phyloP scores from a whole-genome alignment of 2,113 vertebrate species.

The Oreochromis niloticus region DNA sequence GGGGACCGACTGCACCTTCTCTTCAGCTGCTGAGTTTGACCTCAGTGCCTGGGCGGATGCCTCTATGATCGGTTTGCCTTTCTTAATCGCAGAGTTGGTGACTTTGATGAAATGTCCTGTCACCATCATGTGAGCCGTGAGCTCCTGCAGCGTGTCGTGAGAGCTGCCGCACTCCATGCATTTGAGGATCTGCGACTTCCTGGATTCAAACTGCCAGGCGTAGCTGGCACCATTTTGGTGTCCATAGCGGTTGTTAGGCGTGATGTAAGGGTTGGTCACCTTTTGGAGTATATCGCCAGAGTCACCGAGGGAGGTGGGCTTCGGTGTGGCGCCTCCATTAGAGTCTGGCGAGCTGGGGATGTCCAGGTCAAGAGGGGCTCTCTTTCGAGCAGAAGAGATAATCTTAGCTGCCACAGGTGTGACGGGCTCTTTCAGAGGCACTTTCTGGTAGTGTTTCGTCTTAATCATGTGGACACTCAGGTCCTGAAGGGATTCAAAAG shows the following conservation, averaged over 20 bases:
- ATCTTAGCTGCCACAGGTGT: slow-evolving; percentile 95
- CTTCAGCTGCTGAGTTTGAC: slow-evolving; percentile 74
- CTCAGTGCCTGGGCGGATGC: slow-evolving; percentile 72
- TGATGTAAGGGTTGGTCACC: slow-evolving; percentile 91
- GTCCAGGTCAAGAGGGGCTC: slow-evolving; percentile 86
- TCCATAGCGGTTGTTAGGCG: slow-evolving; percentile 93
- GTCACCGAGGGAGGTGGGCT: slow-evolving; percentile 75
- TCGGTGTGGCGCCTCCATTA: slow-evolving; percentile 87
- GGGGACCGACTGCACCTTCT: slow-evolving; percentile 95
- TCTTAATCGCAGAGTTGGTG: slow-evolving; percentile 97
- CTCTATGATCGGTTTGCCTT: slow-evolving; percentile 93
- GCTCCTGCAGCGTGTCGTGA: slow-evolving; percentile 93
- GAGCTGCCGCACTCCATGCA: slow-evolving; percentile 99
- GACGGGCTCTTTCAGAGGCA: slow-evolving; percentile 99
- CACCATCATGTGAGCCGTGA: slow-evolving; percentile 99
- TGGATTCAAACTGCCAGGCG: slow-evolving; percentile 97
- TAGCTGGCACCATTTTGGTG: slow-evolving; percentile 99
- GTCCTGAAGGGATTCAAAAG: slow-evolving; percentile 98
- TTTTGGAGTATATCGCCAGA: slow-evolving; percentile 84
- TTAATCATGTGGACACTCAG: slow-evolving; percentile 99
- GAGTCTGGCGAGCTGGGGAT: slow-evolving; percentile 96
- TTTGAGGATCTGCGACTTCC: slow-evolving; percentile 97
- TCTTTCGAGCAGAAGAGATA: slow-evolving; percentile 87
- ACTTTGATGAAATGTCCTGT: slow-evolving; percentile 99
- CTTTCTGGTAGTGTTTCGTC: slow-evolving; percentile 99